Percentiles rank a stretch among this genome's conserved stretches.
Evolutionary conservation across 2,797 vertebrate species (phyloP).

Genomic region (Coracias cyanogaster): DNA sequence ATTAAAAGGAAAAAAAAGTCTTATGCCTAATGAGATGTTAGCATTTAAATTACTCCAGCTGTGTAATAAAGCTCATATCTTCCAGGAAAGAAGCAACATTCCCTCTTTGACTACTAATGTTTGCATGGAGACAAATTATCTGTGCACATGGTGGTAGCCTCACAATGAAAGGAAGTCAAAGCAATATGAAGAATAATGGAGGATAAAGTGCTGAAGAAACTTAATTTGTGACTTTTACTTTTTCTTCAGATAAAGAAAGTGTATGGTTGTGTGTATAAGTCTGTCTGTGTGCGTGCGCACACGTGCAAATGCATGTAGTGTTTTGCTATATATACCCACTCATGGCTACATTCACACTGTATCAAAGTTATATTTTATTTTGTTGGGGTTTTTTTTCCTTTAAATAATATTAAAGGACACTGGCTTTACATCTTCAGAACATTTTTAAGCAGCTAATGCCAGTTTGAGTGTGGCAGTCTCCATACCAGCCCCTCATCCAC

Average conservation of each 20-base stretch:
- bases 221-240: neutral
- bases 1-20: neutral
- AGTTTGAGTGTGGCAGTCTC: neutral
- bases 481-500: neutral
- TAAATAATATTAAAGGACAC: neutral
- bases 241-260: neutral
- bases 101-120: neutral
- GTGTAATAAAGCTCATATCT: neutral
- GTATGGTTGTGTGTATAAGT: neutral
- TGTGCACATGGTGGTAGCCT: neutral
- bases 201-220: neutral
- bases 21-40: neutral
- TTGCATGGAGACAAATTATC: neutral
- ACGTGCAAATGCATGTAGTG: fast-evolving
- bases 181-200: neutral
- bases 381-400: neutral
- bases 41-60: neutral
- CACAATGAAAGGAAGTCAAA: neutral
- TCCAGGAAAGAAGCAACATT: neutral
- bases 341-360: neutral
- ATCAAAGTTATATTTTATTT: neutral
- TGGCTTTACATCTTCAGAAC: neutral
- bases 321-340: neutral
- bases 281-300: neutral
- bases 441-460: neutral